phyloP scores from a whole-genome alignment of 2,888 invertebrate genomes.

The Notodonta ziczac region DNA sequence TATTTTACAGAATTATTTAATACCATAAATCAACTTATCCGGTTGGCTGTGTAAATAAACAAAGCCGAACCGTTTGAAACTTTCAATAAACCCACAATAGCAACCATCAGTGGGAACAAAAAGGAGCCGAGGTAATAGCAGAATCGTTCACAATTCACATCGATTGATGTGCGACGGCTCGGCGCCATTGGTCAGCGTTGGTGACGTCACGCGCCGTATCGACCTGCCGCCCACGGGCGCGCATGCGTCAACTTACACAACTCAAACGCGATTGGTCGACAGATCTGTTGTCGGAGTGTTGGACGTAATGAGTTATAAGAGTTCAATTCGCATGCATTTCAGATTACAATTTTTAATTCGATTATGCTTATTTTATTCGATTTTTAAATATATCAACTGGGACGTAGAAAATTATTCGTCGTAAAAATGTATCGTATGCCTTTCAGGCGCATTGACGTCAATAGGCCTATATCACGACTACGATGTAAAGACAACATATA shows the following conservation, averaged over 20 bases:
- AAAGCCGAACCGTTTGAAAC: constrained; percentile 33
- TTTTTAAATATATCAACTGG: too few species aligned
- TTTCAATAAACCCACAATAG: constrained; percentile 37
- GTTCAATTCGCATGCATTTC: constrained; percentile 29
- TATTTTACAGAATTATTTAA: background rate
- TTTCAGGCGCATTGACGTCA: too few species aligned
- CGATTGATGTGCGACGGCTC: constrained; percentile 72
- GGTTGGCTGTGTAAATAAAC: constrained; percentile 52
- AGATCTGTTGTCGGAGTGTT: constrained; percentile 50
- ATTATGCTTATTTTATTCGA: too few species aligned
- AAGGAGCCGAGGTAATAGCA: constrained; percentile 39
- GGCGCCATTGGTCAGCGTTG: constrained; percentile 73
- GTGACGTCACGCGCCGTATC: constrained; percentile 77
- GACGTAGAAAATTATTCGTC: too few species aligned
- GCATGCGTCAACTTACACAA: constrained; percentile 65
- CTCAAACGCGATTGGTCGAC: constrained; percentile 62
- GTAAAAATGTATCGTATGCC: too few species aligned
- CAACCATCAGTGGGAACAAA: constrained; percentile 37
- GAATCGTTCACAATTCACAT: constrained; percentile 73
- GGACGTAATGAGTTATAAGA: constrained; percentile 53
- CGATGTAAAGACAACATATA: too few species aligned
- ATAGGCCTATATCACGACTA: too few species aligned
- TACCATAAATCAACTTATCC: constrained; percentile 17
- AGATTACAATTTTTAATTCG: too few species aligned
- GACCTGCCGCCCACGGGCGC: constrained; percentile 75